Percentiles rank a stretch among this genome's conserved stretches.
These are phyloP conservation scores for Erythrocercus mccallii DNA, from an alignment of 2,113 vertebrate genomes.

Conservation along the genomic window DNA sequence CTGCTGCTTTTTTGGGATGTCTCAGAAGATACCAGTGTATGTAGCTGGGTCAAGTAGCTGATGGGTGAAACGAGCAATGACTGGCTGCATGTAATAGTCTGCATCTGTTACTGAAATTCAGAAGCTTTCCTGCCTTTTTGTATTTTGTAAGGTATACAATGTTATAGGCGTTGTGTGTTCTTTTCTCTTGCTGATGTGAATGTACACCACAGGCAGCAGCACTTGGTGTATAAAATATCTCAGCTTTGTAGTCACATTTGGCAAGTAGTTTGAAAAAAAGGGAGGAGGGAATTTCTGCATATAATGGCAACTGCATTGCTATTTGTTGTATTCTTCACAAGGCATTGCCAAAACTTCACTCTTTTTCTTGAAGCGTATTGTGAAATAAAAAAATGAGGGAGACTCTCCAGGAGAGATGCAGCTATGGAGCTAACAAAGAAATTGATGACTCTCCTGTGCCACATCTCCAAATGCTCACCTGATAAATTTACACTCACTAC, in stretches of 20 bases:
- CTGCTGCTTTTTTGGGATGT: constrained; percentile 53
- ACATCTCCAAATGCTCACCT: neutral
- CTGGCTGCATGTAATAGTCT: neutral
- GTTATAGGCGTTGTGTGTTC: neutral
- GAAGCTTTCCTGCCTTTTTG: neutral
- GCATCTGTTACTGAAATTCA: neutral
- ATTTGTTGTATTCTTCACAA: neutral
- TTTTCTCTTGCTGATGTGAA: neutral
- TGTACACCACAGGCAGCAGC: neutral
- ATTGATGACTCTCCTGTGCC: neutral
- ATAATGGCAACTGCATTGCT: neutral
- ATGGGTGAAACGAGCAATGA: neutral
- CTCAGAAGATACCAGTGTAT: neutral
- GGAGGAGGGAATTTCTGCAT: neutral
- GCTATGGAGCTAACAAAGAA: neutral
- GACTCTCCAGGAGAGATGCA: neutral
- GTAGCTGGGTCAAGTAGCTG: constrained; percentile 41
- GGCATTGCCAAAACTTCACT: neutral
- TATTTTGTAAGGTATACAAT: neutral
- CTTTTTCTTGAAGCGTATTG: neutral
- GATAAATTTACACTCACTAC: neutral
- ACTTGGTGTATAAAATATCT: neutral
- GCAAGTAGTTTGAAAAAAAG: neutral
- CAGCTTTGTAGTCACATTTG: neutral
- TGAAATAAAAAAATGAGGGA: neutral